These are phyloP conservation scores for Micronycteris hirsuta DNA, from an alignment of 2,113 vertebrate species.

Conservation along the genomic window DNA sequence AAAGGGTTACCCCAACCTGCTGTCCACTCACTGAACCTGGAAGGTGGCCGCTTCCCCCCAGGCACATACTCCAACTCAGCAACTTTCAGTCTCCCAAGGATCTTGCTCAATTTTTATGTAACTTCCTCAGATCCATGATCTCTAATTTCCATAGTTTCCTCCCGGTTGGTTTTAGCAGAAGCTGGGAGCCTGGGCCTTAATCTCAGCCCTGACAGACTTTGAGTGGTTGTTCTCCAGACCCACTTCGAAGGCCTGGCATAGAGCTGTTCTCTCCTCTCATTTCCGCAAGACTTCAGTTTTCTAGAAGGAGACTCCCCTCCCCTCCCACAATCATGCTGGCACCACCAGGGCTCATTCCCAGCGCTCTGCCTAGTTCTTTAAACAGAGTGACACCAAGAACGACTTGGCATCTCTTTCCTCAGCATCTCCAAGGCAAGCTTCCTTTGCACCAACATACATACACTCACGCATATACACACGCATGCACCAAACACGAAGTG, in stretches of 20 bases:
- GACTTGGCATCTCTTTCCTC: neutral
- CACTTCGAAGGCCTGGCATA: neutral
- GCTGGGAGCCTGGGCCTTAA: neutral
- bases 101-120: neutral
- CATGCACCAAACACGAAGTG: neutral
- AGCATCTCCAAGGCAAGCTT: neutral
- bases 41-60: too few relatives aligned
- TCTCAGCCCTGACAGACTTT: neutral
- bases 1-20: neutral
- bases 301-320: neutral
- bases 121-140: neutral
- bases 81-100: neutral
- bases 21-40: neutral
- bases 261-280: neutral
- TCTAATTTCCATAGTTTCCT: neutral
- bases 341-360: neutral
- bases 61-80: fast-evolving
- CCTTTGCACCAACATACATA: neutral
- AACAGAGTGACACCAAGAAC: neutral
- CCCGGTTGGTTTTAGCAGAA: neutral
- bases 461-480: neutral
- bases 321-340: neutral
- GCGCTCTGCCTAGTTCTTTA: neutral
- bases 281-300: neutral
- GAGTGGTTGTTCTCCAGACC: neutral